Evolutionary conservation across 2,888 invertebrate species (phyloP).

Genomic region (Smittia aterrima): DNA sequence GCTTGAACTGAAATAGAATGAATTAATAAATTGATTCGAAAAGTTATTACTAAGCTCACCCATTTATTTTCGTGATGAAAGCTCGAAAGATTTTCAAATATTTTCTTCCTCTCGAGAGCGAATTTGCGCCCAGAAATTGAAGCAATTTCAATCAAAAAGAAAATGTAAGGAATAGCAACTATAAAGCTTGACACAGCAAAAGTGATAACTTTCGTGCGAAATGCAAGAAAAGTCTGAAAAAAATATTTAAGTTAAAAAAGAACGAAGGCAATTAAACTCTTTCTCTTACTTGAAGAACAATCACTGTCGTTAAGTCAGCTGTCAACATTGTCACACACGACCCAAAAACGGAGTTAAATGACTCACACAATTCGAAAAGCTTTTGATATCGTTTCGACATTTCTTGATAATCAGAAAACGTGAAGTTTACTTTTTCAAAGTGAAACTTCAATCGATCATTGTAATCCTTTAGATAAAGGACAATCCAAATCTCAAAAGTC

Average conservation of each 20-base stretch:
- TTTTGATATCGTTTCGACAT: background rate
- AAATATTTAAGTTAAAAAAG: background rate
- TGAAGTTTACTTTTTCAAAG: background rate
- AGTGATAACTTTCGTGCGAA: too few relatives aligned
- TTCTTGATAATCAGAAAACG: background rate
- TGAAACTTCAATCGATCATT: background rate
- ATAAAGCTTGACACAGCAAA: too few relatives aligned
- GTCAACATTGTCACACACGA: background rate
- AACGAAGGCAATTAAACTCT: background rate
- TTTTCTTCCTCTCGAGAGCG: too few relatives aligned
- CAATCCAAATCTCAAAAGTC: background rate
- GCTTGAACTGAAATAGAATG: background rate
- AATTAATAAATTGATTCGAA: too few relatives aligned
- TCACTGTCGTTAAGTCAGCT: background rate
- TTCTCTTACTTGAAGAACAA: background rate
- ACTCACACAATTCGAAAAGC: background rate
- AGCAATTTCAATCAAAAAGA: too few relatives aligned
- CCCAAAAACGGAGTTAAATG: slow-evolving; percentile 1
- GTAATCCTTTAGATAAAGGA: background rate
- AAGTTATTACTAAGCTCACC: too few relatives aligned
- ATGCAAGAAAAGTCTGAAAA: background rate
- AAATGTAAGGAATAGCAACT: too few relatives aligned
- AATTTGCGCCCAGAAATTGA: too few relatives aligned
- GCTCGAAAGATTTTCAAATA: too few relatives aligned
- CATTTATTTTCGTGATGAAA: too few relatives aligned